phyloP scores from a whole-genome alignment of 2,113 vertebrate genomes.

The Elachura formosa region DNA sequence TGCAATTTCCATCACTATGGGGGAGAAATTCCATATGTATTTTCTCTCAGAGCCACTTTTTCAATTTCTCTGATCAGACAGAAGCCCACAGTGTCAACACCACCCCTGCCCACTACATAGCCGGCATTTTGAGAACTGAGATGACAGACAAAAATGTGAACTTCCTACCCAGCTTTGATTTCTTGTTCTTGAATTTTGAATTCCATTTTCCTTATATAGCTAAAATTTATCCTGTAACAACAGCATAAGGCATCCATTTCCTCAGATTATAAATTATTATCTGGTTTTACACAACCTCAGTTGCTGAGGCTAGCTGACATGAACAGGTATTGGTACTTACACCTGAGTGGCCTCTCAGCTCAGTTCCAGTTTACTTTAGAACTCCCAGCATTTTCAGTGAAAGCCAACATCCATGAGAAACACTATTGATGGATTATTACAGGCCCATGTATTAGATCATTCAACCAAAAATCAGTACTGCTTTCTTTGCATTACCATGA shows the following conservation, averaged over 20 bases:
- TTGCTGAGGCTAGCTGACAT: neutral
- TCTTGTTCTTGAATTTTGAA: neutral
- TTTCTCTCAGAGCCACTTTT: neutral
- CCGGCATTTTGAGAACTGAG: neutral
- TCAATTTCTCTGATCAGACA: neutral
- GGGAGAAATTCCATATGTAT: neutral
- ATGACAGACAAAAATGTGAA: neutral
- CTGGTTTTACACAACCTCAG: neutral
- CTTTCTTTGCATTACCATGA: neutral
- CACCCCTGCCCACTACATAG: neutral
- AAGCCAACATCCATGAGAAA: neutral
- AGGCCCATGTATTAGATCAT: neutral
- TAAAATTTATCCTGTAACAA: neutral
- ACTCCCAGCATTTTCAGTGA: neutral
- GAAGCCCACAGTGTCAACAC: neutral
- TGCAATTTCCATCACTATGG: neutral
- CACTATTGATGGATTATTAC: fast-evolving
- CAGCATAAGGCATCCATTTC: neutral
- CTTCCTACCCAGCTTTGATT: neutral
- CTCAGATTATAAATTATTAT: neutral
- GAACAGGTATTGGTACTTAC: neutral
- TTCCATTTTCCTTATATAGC: neutral
- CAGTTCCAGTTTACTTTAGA: neutral
- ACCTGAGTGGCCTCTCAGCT: neutral
- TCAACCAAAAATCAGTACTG: neutral